phyloP scores from a whole-genome alignment of 1,140 invertebrate genomes.

The Diorhabda carinulata region DNA sequence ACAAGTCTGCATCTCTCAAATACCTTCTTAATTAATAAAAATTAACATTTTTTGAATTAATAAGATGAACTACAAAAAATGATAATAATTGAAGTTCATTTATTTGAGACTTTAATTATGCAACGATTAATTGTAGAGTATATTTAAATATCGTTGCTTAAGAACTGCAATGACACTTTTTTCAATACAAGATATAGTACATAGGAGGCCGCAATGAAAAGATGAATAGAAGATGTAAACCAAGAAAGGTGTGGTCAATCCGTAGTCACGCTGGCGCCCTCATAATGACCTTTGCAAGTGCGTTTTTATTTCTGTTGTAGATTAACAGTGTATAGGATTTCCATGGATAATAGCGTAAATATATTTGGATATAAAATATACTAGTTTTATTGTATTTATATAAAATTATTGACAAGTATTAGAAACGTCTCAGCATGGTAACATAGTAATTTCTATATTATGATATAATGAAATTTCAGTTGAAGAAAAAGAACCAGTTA shows the following conservation, averaged over 20 bases:
- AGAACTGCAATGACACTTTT: neutral
- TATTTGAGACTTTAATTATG: neutral
- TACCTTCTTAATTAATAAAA: too few relatives aligned
- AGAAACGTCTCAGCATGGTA: too few relatives aligned
- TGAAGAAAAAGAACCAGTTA: too few relatives aligned
- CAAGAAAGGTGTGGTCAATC: neutral
- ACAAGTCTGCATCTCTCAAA: too few relatives aligned
- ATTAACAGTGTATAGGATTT: too few relatives aligned
- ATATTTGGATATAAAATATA: too few relatives aligned
- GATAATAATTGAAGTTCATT: neutral
- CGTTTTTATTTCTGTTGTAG: neutral
- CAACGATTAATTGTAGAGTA: neutral
- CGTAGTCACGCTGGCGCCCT: slow-evolving; percentile 1
- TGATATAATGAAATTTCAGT: too few relatives aligned
- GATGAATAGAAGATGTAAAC: slow-evolving; percentile 2
- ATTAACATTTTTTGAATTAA: neutral
- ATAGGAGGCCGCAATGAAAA: neutral
- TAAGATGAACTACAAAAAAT: neutral
- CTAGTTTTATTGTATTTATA: too few relatives aligned
- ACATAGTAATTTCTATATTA: too few relatives aligned
- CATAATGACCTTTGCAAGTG: neutral
- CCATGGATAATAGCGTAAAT: too few relatives aligned
- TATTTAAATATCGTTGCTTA: neutral
- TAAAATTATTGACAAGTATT: too few relatives aligned
- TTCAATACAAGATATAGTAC: neutral